Percentiles rank a stretch among this genome's conserved stretches.
Evolutionary conservation across 1,140 invertebrate species (phyloP).

Genomic region (Drosophila gunungcola): DNA sequence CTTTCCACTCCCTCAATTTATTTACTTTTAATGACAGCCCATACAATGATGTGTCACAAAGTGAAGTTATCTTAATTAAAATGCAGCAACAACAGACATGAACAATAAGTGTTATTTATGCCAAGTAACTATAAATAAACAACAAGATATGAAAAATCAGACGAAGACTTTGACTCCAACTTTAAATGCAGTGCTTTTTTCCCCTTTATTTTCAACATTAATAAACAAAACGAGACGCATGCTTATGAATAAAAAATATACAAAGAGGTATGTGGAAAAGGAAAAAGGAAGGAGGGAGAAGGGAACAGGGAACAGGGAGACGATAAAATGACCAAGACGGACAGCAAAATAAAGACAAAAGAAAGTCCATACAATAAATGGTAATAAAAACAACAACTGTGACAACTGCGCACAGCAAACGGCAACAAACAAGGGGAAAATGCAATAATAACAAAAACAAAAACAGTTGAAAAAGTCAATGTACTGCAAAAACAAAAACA

Average conservation of each 20-base stretch:
- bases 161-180: constrained; percentile 21
- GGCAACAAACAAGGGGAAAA: constrained; percentile 36
- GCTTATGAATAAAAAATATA: constrained; percentile 48
- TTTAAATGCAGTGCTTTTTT: constrained; percentile 11
- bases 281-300: not conserved
- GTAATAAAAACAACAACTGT: constrained; percentile 46
- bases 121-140: constrained; percentile 43
- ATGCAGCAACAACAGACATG: constrained; percentile 61
- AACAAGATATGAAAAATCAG: constrained; percentile 26
- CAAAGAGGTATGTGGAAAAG: not conserved
- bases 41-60: constrained; percentile 56
- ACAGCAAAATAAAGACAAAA: constrained; percentile 6
- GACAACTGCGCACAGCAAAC: constrained; percentile 49
- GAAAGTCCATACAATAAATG: constrained; percentile 66
- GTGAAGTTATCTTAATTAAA: constrained; percentile 77
- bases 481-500: constrained; percentile 65
- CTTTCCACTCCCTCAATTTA: constrained; percentile 4
- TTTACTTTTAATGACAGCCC: constrained; percentile 26
- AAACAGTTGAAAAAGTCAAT: constrained; percentile 72
- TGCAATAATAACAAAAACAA: constrained; percentile 42
- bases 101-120: constrained; percentile 42
- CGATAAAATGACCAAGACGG: constrained; percentile 4
- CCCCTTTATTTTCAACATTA: constrained; percentile 23
- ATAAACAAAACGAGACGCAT: constrained; percentile 56
- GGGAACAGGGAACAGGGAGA: not conserved